A percentile compares a stretch with the other conserved stretches of the same genome.
Conservation (phyloP, 2,797 vertebrate species). For the Hozukius guyotensis region DNA sequence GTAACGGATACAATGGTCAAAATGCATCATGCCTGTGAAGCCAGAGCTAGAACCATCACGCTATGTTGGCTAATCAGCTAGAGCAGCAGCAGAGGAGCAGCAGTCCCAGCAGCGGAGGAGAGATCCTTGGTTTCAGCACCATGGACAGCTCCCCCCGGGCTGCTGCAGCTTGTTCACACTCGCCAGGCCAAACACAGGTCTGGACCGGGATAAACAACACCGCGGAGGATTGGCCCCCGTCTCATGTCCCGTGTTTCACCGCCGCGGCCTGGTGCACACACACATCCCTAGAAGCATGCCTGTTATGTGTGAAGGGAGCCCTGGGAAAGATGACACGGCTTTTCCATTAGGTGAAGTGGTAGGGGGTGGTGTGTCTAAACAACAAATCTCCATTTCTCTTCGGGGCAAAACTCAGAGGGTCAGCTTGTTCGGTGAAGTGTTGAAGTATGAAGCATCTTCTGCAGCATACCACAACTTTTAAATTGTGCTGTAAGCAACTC, state of each 20-base stretch:
- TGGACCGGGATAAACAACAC: constrained; percentile 28
- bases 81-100: background rate
- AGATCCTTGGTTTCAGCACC: constrained; percentile 58
- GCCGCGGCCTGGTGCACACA: background rate
- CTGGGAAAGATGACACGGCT: constrained; percentile 33
- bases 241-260: constrained; percentile 4
- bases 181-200: constrained; percentile 39
- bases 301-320: background rate
- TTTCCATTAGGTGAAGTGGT: constrained; percentile 54
- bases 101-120: background rate
- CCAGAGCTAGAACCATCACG: background rate
- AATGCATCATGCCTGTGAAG: background rate
- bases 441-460: background rate
- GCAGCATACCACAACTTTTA: background rate
- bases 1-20: background rate
- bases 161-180: constrained; percentile 51
- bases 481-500: background rate
- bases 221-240: background rate
- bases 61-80: background rate
- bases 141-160: constrained; percentile 57
- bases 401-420: background rate
- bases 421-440: background rate
- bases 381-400: constrained; percentile 20
- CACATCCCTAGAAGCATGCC: background rate
- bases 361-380: constrained; percentile 1